These are phyloP conservation scores for Ephialtes manifestator DNA, from an alignment of 2,888 invertebrate genomes.

Conservation along the genomic window DNA sequence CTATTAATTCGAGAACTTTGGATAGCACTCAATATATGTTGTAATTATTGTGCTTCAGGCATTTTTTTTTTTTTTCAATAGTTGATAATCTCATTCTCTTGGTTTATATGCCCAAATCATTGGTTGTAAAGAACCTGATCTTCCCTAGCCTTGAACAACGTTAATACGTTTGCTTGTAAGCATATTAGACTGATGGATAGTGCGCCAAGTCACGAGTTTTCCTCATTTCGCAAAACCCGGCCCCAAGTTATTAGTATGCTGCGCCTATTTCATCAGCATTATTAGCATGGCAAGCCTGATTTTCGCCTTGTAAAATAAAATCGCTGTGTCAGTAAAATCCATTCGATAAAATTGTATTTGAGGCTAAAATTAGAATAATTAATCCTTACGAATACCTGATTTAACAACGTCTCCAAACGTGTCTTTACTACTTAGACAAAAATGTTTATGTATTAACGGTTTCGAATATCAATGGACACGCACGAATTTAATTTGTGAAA, in stretches of 20 bases:
- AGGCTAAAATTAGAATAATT: too few species aligned
- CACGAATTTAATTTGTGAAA: neutral
- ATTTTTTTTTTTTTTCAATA: neutral
- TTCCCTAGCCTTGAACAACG: constrained; percentile 22
- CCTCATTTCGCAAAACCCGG: constrained; percentile 23
- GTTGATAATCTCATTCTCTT: neutral
- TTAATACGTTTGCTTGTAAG: constrained; percentile 31
- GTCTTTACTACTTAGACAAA: too few species aligned
- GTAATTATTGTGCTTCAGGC: neutral
- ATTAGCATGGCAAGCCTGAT: neutral
- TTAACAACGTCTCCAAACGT: too few species aligned
- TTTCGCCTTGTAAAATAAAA: neutral
- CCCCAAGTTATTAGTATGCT: neutral
- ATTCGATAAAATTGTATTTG: neutral
- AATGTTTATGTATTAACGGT: too few species aligned
- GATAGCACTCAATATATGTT: neutral
- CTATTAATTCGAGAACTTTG: neutral
- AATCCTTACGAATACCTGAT: too few species aligned
- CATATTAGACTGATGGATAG: constrained; percentile 21
- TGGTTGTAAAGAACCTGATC: neutral
- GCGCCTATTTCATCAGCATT: constrained; percentile 6
- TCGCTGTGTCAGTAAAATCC: neutral
- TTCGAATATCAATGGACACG: neutral
- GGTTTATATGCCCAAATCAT: neutral
- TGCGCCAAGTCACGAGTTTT: constrained; percentile 42